phyloP scores from a whole-genome alignment of 2,797 vertebrate genomes.

The Fistularia tabacaria region DNA sequence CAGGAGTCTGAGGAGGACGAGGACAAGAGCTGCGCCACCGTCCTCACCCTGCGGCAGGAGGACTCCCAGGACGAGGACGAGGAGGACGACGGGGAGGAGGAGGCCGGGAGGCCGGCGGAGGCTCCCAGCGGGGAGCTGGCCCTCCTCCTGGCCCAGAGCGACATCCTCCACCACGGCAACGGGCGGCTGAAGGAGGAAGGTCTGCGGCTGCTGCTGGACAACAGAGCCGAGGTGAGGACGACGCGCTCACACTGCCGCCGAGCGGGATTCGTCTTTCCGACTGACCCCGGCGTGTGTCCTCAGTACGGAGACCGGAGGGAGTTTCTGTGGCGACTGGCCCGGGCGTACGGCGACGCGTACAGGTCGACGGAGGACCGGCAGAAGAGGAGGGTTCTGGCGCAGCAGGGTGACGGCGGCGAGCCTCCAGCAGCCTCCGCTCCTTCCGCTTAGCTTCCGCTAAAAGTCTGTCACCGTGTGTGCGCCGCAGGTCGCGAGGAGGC shows the following conservation, averaged over 20 bases:
- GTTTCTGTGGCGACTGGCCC: slow-evolving; percentile 90
- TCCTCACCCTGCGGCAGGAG: slow-evolving; percentile 73
- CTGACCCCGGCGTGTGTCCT: neutral
- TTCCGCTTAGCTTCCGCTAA: too few relatives aligned
- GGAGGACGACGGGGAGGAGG: slow-evolving; percentile 2
- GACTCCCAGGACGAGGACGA: slow-evolving; percentile 76
- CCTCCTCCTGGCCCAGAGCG: slow-evolving; percentile 83
- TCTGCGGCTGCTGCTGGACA: slow-evolving; percentile 83
- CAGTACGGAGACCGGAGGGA: slow-evolving; percentile 82
- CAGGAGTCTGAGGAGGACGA: slow-evolving; percentile 78
- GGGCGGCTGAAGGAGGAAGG: slow-evolving; percentile 2
- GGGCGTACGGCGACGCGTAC: slow-evolving; percentile 86
- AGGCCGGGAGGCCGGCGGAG: slow-evolving; percentile 14
- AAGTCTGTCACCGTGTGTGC: neutral
- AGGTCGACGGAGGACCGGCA: slow-evolving; percentile 70
- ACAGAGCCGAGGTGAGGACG: slow-evolving; percentile 80
- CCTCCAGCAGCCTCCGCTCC: too few relatives aligned
- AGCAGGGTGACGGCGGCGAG: slow-evolving; percentile 58
- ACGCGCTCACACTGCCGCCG: neutral
- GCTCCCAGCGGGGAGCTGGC: slow-evolving; percentile 74
- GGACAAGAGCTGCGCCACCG: slow-evolving; percentile 84
- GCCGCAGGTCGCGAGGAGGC: slow-evolving; percentile 81
- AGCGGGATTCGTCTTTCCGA: neutral
- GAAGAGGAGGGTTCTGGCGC: slow-evolving; percentile 78
- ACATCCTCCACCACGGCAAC: slow-evolving; percentile 79